Conservation (phyloP, 2,797 vertebrate species). For the Rhinogobio ventralis region DNA sequence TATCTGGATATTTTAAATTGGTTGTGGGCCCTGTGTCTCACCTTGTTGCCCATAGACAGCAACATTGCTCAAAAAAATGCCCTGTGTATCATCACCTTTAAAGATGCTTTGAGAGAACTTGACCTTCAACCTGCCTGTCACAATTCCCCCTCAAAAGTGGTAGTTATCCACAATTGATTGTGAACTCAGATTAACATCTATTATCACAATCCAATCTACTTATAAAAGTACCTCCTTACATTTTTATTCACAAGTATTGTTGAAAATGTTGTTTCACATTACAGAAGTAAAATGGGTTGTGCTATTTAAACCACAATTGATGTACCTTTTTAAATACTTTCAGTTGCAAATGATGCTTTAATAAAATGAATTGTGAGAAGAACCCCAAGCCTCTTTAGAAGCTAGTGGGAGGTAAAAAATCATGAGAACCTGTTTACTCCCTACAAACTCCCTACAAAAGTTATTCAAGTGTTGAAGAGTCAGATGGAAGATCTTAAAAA, state of each 20-base stretch:
- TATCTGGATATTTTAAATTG: no score
- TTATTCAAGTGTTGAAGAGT: neutral
- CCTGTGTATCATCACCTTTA: no score
- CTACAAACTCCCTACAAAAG: neutral
- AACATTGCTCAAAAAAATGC: no score
- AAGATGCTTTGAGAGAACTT: neutral
- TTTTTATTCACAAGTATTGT: no score
- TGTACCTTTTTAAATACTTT: neutral
- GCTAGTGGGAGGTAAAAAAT: neutral
- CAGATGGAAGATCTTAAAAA: neutral
- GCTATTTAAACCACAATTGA: neutral
- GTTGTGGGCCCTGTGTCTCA: no score
- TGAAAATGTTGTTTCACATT: neutral
- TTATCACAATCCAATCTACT: no score
- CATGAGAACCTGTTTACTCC: neutral
- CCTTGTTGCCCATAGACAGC: no score
- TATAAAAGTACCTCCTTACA: no score
- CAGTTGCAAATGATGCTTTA: neutral
- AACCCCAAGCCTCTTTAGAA: neutral
- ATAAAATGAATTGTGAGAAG: neutral
- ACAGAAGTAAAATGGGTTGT: neutral
- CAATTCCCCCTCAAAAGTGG: neutral
- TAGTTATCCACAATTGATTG: neutral
- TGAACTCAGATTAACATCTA: neutral
- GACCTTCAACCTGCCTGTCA: neutral